phyloP scores from a whole-genome alignment of 2,113 vertebrate genomes.

The Syrmaticus mikado region DNA sequence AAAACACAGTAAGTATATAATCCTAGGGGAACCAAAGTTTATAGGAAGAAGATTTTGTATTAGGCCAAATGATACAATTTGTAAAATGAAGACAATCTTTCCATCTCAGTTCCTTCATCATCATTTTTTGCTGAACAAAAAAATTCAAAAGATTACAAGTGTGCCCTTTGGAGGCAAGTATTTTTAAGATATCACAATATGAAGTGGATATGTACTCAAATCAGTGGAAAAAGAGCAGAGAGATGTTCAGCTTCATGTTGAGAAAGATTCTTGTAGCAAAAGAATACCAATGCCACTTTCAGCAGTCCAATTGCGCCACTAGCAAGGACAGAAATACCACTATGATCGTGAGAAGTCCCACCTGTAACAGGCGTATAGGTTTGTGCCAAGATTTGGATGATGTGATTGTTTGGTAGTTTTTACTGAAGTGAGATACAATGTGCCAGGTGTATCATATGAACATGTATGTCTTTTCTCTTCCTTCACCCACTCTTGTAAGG shows the following conservation, averaged over 20 bases:
- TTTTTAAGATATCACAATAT: not conserved
- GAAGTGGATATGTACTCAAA: not conserved
- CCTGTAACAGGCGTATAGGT: not conserved
- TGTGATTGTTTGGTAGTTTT: not conserved
- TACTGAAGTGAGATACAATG: not conserved
- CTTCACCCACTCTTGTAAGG: conserved; percentile 81
- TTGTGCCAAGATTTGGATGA: not conserved
- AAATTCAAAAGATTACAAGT: not conserved
- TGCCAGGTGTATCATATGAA: conserved; percentile 11
- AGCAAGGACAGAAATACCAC: not conserved
- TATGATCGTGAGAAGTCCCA: not conserved
- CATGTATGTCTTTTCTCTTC: conserved; percentile 64
- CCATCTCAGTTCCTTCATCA: not conserved
- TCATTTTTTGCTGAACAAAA: not conserved
- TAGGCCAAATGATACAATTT: not conserved
- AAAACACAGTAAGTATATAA: not conserved
- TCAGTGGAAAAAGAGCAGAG: not conserved
- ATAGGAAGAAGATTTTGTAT: not conserved
- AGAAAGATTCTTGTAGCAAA: not conserved
- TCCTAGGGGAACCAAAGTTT: not conserved
- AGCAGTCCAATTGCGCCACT: not conserved
- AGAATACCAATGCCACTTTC: not conserved
- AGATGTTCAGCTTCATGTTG: not conserved
- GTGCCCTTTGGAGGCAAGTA: not conserved
- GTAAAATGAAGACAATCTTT: not conserved